Percentiles rank a stretch among this genome's conserved stretches.
Evolutionary conservation across 2,797 vertebrate species (phyloP).

Genomic region (Odontamblyopus lacepedii): DNA sequence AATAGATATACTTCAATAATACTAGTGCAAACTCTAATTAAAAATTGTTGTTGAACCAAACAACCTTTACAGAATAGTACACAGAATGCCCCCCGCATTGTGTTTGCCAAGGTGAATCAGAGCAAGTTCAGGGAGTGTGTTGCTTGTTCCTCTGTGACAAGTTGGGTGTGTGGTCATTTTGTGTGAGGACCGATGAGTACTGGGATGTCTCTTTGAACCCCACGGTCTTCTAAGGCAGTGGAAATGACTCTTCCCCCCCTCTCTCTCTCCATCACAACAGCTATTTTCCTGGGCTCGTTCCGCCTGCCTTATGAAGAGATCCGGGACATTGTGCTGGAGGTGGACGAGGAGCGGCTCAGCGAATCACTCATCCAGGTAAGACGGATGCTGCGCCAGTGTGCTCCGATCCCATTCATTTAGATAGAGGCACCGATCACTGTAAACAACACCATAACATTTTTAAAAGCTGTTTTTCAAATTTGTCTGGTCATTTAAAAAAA

Average conservation of each 20-base stretch:
- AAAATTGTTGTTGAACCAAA: no score
- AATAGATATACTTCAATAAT: neutral
- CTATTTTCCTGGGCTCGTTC: constrained; percentile 98
- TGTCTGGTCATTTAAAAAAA: no score
- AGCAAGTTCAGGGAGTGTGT: constrained; percentile 46
- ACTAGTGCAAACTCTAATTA: neutral
- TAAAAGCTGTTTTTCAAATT: no score
- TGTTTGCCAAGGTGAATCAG: constrained; percentile 48
- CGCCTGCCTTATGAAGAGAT: constrained; percentile 98
- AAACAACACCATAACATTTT: neutral
- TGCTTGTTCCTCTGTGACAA: constrained; percentile 63
- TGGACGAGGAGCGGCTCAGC: constrained; percentile 91
- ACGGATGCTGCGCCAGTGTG: constrained; percentile 40
- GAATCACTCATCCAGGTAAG: constrained; percentile 97
- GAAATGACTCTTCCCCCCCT: constrained; percentile 67
- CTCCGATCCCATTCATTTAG: constrained; percentile 16
- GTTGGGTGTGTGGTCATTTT: constrained; percentile 65
- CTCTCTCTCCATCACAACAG: constrained; percentile 79
- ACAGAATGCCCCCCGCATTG: constrained; percentile 27
- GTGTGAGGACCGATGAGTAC: constrained; percentile 52
- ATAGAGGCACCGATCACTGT: constrained; percentile 10
- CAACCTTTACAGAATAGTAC: constrained; percentile 6
- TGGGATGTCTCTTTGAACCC: constrained; percentile 64
- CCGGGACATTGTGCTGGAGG: constrained; percentile 90
- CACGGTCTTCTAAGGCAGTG: constrained; percentile 48